These are phyloP conservation scores for Shargacucullia verbasci DNA, from an alignment of 2,888 invertebrate species.

Conservation along the genomic window DNA sequence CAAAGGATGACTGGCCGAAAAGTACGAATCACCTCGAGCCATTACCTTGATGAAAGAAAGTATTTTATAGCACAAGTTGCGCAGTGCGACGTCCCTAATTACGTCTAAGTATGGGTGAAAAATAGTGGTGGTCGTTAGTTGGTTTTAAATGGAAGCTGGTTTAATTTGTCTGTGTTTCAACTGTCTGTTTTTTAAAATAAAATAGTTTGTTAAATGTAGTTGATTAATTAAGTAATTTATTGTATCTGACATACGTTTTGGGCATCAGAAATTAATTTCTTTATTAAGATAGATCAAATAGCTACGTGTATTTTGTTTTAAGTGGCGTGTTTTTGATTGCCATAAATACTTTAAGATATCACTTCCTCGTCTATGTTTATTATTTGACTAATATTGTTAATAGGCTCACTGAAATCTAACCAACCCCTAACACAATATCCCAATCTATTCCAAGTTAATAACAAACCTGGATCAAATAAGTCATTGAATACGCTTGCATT, in stretches of 20 bases:
- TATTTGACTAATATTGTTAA: too few relatives aligned
- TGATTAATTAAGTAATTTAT: too few relatives aligned
- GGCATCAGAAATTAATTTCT: too few relatives aligned
- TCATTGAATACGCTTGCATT: slow-evolving; percentile 58
- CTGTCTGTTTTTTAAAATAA: slow-evolving; percentile 1
- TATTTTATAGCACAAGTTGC: slow-evolving; percentile 71
- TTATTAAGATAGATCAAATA: too few relatives aligned
- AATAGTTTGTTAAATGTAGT: too few relatives aligned
- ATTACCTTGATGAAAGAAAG: slow-evolving; percentile 80
- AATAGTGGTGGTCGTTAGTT: slow-evolving; percentile 47
- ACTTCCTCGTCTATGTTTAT: too few relatives aligned
- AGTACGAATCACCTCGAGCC: slow-evolving; percentile 67
- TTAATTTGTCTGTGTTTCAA: slow-evolving; percentile 28
- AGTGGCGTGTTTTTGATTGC: too few relatives aligned
- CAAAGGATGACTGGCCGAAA: slow-evolving; percentile 65
- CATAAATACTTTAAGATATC: too few relatives aligned
- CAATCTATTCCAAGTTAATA: slow-evolving; percentile 10
- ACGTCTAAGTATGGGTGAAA: slow-evolving; percentile 60
- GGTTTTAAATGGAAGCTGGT: slow-evolving; percentile 26
- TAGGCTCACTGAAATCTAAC: too few relatives aligned
- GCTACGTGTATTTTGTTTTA: too few relatives aligned
- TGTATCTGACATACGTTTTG: too few relatives aligned
- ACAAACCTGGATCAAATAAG: slow-evolving; percentile 18
- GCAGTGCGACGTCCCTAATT: slow-evolving; percentile 66
- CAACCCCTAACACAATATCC: neutral